Percentiles rank a stretch among this genome's conserved stretches.
phyloP scores from a whole-genome alignment of 2,113 vertebrate species.

The Podiceps cristatus region DNA sequence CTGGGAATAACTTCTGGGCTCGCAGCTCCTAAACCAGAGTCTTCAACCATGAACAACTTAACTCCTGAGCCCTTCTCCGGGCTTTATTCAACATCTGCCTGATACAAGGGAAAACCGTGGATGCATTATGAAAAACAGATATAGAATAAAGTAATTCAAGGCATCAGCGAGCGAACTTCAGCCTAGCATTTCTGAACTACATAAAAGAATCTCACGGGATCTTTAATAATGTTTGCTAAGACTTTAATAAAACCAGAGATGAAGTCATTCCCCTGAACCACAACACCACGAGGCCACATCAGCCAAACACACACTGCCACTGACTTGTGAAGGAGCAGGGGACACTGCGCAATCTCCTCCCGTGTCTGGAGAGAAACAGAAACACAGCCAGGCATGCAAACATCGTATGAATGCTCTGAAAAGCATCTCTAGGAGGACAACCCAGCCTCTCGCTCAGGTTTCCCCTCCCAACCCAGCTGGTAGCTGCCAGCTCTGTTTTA shows the following conservation, averaged over 20 bases:
- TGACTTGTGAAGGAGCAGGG: rapidly evolving
- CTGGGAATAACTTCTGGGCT: background rate
- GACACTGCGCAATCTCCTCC: background rate
- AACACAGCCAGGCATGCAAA: background rate
- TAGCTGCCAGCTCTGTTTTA: background rate
- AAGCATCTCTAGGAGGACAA: background rate
- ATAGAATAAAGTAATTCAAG: background rate
- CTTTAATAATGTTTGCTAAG: background rate
- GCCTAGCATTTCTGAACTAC: background rate
- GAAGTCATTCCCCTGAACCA: background rate
- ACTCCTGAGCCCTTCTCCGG: background rate
- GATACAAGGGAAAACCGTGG: background rate
- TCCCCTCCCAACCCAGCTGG: background rate
- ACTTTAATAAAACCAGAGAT: background rate
- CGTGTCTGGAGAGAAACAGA: background rate
- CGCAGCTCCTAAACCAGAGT: background rate
- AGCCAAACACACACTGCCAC: background rate
- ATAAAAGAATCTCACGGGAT: background rate
- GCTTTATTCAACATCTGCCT: background rate
- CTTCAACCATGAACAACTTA: background rate
- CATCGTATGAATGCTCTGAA: background rate
- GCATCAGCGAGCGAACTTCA: background rate
- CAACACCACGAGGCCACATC: background rate
- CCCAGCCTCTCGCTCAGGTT: background rate
- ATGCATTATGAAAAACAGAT: background rate